Evolutionary conservation across 2,797 vertebrate species (phyloP), one percentile per base, ranked within the genome.

Genomic region (Brachymystax lenok): DNA sequence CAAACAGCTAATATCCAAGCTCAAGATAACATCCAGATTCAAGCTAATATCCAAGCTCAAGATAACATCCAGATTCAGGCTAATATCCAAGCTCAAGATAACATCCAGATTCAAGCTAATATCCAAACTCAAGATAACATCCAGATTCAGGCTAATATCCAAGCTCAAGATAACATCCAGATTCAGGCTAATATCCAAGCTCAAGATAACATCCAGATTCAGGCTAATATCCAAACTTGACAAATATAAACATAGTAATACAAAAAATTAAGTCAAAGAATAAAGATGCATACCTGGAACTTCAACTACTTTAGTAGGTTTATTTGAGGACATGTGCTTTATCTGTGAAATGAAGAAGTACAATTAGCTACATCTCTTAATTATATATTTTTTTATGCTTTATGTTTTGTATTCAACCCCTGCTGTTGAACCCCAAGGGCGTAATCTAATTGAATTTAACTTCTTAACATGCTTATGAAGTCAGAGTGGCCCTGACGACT

Each of bases 201-300:
- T 33, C 30, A 33, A 33, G 30, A 33, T 33, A 33, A 0, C 5
- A 33, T 35, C 35, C 35, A 35, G 35, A 35, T 35, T 40, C 40
- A 40, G 10, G 40, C 40, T 3, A 51, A 73, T 28, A 56, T 13
- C 2, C 21, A 19, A 40, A 0, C 46, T 59, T n/a, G 30, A 13
- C 71, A 64, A 21, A 10, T 19, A 50, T 68, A 40, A 17, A 46
- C n/a, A 27, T 17, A 13, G 28, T 13, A 50, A 52, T 21, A 50
- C n/a, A 69, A 54, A 33, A 14, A 19, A 6, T 14, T 1, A 27
- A 17, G 1, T 3, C 2, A 19, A 52, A 54, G 13, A 67, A 16
- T 13, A 0, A 14, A 0, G 28, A 33, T 35, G 4, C 46, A 5
- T 88, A 95, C 94, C 92, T 89, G 92, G 89, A 13, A 87, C 83